Evolutionary conservation across 1,140 invertebrate species (phyloP).

Genomic region (Ephestia elutella): DNA sequence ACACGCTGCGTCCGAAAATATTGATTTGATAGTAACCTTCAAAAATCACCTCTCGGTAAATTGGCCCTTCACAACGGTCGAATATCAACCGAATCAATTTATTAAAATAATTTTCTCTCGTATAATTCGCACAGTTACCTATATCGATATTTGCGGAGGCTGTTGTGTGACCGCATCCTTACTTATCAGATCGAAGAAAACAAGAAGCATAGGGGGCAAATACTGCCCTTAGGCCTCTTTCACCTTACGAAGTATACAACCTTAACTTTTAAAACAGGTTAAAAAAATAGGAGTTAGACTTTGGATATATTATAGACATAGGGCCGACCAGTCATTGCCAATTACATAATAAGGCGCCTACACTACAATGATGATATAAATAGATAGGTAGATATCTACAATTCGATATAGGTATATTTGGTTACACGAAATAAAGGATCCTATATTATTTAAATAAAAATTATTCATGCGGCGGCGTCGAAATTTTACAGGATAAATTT

Average conservation of each 20-base stretch:
- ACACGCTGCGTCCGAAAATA: conserved; percentile 34
- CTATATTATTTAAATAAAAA: too few species aligned
- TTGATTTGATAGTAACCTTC: conserved; percentile 1
- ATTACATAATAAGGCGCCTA: neutral
- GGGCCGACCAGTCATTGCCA: conserved; percentile 19
- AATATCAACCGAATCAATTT: conserved; percentile 14
- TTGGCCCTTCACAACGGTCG: conserved; percentile 21
- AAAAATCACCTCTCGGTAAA: conserved; percentile 23
- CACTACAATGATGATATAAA: too few species aligned
- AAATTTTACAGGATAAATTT: too few species aligned
- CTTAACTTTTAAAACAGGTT: conserved; percentile 71
- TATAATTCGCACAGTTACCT: conserved; percentile 27
- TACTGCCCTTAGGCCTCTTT: conserved; percentile 40
- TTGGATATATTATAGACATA: conserved; percentile 63
- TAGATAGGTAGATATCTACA: too few species aligned
- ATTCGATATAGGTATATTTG: too few species aligned
- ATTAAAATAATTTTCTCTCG: conserved; percentile 46
- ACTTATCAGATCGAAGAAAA: conserved; percentile 57
- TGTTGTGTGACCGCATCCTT: conserved; percentile 23
- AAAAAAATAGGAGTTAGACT: conserved; percentile 73
- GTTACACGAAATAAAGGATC: too few species aligned
- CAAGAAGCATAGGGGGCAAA: conserved; percentile 66
- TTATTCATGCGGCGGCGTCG: too few species aligned
- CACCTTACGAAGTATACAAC: conserved; percentile 58
- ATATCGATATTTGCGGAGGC: conserved; percentile 32